A percentile compares a stretch with the other conserved stretches of the same genome.
These are phyloP conservation scores for Mormyrops boulengeri DNA, from an alignment of 2,797 vertebrate species.

Conservation along the genomic window DNA sequence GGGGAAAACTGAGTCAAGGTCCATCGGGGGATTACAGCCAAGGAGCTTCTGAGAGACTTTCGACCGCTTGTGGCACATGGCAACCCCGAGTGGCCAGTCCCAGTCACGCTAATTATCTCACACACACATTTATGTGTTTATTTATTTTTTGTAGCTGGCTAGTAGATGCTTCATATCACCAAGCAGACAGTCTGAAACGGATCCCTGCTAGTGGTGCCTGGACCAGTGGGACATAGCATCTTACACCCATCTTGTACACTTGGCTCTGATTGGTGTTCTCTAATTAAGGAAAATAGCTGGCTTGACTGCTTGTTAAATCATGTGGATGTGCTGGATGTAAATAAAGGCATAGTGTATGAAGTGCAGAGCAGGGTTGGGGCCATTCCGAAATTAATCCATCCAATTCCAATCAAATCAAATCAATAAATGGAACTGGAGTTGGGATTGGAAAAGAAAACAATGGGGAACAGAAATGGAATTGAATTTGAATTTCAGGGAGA, in stretches of 20 bases:
- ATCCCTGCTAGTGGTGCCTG: neutral
- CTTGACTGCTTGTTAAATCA: neutral
- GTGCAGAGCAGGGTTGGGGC: neutral
- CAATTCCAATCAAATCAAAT: neutral
- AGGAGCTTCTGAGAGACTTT: neutral
- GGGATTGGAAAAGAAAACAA: neutral
- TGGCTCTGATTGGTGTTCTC: neutral
- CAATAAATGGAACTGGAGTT: neutral
- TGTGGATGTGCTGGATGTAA: neutral
- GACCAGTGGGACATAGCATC: neutral
- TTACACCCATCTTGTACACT: neutral
- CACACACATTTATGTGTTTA: neutral
- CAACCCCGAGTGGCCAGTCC: neutral
- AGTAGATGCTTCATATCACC: neutral
- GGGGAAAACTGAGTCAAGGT: neutral
- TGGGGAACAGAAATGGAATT: neutral
- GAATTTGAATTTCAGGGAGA: neutral
- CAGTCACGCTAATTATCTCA: neutral
- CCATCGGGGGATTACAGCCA: neutral
- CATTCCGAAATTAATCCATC: neutral
- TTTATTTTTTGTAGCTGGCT: neutral
- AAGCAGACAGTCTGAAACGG: neutral
- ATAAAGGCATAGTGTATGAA: neutral
- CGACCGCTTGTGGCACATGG: neutral
- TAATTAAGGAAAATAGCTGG: neutral